Evolutionary conservation across 2,113 vertebrate species (phyloP).

Genomic region (Sinocyclocheilus maitianheensis): DNA sequence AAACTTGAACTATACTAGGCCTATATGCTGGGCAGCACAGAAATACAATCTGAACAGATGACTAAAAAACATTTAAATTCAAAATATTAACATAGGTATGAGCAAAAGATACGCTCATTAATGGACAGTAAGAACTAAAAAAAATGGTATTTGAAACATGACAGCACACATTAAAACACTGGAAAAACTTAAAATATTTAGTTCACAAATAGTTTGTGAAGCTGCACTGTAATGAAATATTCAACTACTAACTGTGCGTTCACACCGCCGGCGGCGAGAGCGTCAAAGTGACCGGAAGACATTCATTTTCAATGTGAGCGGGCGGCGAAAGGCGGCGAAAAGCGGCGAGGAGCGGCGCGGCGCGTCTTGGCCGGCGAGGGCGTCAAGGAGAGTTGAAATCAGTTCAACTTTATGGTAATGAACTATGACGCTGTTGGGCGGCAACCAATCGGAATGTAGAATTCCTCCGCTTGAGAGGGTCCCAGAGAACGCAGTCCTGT

Average conservation of each 20-base stretch:
- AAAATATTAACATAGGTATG: background rate
- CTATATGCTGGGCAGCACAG: background rate
- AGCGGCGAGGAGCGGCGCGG: too few relatives aligned
- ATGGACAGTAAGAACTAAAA: background rate
- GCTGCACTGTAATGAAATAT: background rate
- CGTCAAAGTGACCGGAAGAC: too few relatives aligned
- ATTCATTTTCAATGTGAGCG: too few relatives aligned
- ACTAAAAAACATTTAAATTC: background rate
- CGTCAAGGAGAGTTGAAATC: too few relatives aligned
- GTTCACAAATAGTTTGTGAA: constrained; percentile 18
- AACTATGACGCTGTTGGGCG: too few relatives aligned
- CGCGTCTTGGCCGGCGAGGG: too few relatives aligned
- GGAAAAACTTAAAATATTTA: constrained; percentile 8
- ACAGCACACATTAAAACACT: constrained; percentile 21
- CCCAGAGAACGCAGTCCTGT: too few relatives aligned
- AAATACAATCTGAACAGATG: background rate
- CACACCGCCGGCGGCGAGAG: too few relatives aligned
- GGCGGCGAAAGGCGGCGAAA: too few relatives aligned
- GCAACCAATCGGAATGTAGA: too few relatives aligned
- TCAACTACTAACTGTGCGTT: background rate
- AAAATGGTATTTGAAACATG: background rate
- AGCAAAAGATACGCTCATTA: background rate
- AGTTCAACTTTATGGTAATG: too few relatives aligned
- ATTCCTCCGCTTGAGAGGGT: too few relatives aligned
- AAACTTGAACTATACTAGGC: background rate